Evolutionary conservation across 2,797 vertebrate genomes (phyloP).

Genomic region (Hypotaenidia philippensis): DNA sequence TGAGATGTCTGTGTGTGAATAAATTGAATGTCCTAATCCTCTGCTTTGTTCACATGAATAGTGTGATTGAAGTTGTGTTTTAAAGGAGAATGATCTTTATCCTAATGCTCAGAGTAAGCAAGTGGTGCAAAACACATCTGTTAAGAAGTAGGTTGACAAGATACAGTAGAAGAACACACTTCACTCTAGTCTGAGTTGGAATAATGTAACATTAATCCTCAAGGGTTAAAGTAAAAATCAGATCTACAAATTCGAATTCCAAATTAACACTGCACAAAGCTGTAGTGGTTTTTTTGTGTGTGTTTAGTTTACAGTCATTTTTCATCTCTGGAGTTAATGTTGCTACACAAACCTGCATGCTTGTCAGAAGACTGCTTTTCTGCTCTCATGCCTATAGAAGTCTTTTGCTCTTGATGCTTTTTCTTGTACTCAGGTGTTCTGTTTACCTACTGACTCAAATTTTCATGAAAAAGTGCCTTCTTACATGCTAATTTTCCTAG

Average conservation of each 20-base stretch:
- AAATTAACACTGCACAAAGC: background rate
- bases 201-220: slow-evolving; percentile 15
- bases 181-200: background rate
- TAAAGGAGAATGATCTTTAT: slow-evolving; percentile 2
- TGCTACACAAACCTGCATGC: background rate
- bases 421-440: background rate
- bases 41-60: background rate
- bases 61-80: background rate
- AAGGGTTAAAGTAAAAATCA: background rate
- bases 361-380: background rate
- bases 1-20: background rate
- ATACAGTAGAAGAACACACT: background rate
- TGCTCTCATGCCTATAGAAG: background rate
- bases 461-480: background rate
- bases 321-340: background rate
- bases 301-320: background rate
- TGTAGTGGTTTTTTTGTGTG: background rate
- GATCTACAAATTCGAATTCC: background rate
- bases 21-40: background rate
- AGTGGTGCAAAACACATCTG: background rate
- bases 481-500: background rate
- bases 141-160: background rate
- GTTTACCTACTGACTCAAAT: background rate
- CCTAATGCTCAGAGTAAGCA: background rate
- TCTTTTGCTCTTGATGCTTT: background rate